Conservation (phyloP, 1,140 invertebrate genomes). For the Drosophila asahinai region DNA sequence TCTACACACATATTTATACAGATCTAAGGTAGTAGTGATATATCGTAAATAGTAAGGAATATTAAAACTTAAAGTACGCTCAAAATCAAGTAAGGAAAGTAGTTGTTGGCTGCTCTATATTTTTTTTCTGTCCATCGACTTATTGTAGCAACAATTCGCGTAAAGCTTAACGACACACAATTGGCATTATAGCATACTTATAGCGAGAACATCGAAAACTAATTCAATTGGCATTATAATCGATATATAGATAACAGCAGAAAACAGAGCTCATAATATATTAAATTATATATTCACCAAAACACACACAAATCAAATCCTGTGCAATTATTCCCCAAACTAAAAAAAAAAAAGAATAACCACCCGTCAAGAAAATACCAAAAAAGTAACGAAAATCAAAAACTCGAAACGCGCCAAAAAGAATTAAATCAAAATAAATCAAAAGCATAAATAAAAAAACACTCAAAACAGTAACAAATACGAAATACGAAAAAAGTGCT, state of each 20-base stretch:
- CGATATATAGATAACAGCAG: slow-evolving; percentile 38
- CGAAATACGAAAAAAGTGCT: slow-evolving; percentile 16
- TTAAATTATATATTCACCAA: slow-evolving; percentile 27
- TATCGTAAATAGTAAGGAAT: slow-evolving; percentile 19
- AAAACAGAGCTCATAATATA: slow-evolving; percentile 37
- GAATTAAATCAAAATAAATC: slow-evolving; percentile 2
- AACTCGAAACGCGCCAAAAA: slow-evolving; percentile 30
- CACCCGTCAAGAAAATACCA: slow-evolving; percentile 70
- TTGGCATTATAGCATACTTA: slow-evolving; percentile 56
- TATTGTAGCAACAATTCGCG: slow-evolving; percentile 71
- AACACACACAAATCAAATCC: slow-evolving; percentile 49
- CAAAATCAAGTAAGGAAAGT: slow-evolving; percentile 21
- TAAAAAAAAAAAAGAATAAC: slow-evolving; percentile 13
- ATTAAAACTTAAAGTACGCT: slow-evolving; percentile 28
- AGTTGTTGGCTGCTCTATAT: slow-evolving; percentile 5
- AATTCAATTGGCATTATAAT: slow-evolving; percentile 63
- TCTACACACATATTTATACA: slow-evolving; percentile 53
- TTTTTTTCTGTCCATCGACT: slow-evolving; percentile 31
- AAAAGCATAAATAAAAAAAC: slow-evolving; percentile 14
- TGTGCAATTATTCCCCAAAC: slow-evolving; percentile 49
- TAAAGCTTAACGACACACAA: slow-evolving; percentile 67
- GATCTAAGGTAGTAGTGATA: slow-evolving; percentile 69
- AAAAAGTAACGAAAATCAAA: slow-evolving; percentile 45
- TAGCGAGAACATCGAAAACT: slow-evolving; percentile 28
- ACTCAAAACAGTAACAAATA: slow-evolving; percentile 1